Percentiles rank a stretch among this genome's conserved stretches.
Conservation (phyloP, 2,113 vertebrate genomes). For the Lasiurus cinereus region DNA sequence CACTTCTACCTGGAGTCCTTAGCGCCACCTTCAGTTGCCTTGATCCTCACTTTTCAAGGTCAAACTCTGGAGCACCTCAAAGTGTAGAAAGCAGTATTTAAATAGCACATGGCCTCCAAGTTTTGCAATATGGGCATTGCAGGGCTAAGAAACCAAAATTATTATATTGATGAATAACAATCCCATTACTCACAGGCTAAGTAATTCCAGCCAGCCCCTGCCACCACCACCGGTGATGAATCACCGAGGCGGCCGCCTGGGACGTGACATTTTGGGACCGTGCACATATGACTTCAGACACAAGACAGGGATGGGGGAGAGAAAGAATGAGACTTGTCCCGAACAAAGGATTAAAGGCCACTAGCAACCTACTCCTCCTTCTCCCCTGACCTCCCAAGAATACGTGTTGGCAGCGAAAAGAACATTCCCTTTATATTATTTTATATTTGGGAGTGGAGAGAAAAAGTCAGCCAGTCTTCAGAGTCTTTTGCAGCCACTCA, state of each 20-base stretch:
- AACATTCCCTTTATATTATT: neutral
- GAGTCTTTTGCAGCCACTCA: neutral
- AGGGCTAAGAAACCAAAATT: conserved; percentile 58
- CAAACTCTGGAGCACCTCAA: neutral
- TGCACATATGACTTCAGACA: conserved; percentile 18
- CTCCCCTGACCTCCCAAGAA: neutral
- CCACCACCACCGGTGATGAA: neutral
- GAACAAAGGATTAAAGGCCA: conserved; percentile 8
- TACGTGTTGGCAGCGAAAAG: neutral
- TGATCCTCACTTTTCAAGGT: conserved; percentile 10
- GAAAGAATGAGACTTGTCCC: neutral
- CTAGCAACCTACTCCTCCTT: neutral
- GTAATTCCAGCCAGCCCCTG: conserved; percentile 41
- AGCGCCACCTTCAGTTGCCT: neutral
- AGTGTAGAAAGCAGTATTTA: neutral
- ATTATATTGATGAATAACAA: conserved; percentile 19
- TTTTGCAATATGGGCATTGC: conserved; percentile 4
- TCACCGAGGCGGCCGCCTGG: conserved; percentile 47
- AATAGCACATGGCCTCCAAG: neutral
- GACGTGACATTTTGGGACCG: conserved; percentile 25
- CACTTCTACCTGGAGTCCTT: neutral
- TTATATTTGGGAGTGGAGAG: neutral
- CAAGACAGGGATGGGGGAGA: neutral
- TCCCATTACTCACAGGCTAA: conserved; percentile 30
- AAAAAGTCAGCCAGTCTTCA: neutral